Evolutionary conservation across 92 coral and sea anemone genomes (phyloP).

Genomic region (Phymanthus crucifer): DNA sequence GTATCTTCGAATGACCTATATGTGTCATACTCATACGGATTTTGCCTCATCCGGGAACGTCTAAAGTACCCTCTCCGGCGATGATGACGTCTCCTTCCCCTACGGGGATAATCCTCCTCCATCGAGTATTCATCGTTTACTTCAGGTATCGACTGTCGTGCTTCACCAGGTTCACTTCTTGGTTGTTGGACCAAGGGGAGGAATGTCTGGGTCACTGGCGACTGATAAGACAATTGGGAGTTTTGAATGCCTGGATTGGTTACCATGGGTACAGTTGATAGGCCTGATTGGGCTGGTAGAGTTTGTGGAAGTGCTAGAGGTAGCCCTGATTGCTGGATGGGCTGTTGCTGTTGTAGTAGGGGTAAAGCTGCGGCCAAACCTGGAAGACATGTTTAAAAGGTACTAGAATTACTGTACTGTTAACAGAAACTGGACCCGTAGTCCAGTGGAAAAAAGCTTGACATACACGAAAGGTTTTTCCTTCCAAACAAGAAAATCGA

Average conservation of each 20-base stretch:
- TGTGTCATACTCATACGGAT: conserved; percentile 12
- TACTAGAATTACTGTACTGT: not conserved
- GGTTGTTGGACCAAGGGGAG: conserved; percentile 7
- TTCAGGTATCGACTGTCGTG: conserved; percentile 26
- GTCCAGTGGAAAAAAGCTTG: too few species aligned
- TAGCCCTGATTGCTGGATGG: not conserved
- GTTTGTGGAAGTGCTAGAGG: not conserved
- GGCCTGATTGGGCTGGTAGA: conserved; percentile 6
- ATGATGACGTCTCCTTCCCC: conserved; percentile 7
- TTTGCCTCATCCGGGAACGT: conserved; percentile 12
- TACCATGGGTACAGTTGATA: conserved; percentile 14
- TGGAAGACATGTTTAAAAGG: not conserved
- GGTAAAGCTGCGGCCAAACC: not conserved
- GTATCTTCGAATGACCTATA: conserved; percentile 35
- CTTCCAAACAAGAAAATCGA: too few species aligned
- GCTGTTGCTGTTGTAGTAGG: conserved; percentile 14
- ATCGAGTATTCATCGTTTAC: not conserved
- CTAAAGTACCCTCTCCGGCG: conserved; percentile 4
- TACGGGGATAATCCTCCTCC: conserved; percentile 19
- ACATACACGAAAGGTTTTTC: too few species aligned
- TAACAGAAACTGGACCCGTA: too few species aligned
- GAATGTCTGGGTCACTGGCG: not conserved
- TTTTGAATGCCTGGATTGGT: conserved; percentile 7
- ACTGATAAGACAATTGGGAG: conserved; percentile 12
- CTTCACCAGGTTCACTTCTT: conserved; percentile 11